These are phyloP conservation scores for Stratiomys singularior DNA, from an alignment of 2,888 invertebrate species.

Conservation along the genomic window DNA sequence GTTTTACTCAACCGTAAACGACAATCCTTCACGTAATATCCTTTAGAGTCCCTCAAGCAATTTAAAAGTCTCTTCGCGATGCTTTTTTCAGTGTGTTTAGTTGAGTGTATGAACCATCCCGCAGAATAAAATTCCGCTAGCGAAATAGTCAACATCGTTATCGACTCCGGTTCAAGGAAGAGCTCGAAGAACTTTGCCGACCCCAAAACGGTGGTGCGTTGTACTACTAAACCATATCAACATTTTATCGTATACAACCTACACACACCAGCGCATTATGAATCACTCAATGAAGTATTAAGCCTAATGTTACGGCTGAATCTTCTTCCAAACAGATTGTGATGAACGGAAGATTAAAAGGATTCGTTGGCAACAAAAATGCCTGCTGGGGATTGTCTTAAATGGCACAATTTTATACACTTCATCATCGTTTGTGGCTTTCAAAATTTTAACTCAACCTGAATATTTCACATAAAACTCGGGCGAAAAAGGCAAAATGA, in stretches of 20 bases:
- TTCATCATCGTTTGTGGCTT: neutral
- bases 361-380: constrained; percentile 13
- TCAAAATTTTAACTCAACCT: neutral
- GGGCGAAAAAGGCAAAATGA: neutral
- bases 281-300: constrained; percentile 32
- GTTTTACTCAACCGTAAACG: neutral
- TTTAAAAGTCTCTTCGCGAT: neutral
- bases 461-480: neutral
- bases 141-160: neutral
- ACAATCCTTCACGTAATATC: constrained; percentile 7
- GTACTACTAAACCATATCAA: too few relatives aligned
- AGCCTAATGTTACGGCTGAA: constrained; percentile 15
- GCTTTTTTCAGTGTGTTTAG: neutral
- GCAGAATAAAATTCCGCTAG: neutral
- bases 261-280: neutral
- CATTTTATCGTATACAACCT: too few relatives aligned
- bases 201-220: too few relatives aligned
- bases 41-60: neutral
- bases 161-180: neutral
- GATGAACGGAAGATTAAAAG: constrained; percentile 23
- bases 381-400: constrained; percentile 26
- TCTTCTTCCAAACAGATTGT: neutral
- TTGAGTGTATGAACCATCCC: neutral
- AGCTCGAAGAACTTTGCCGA: too few relatives aligned
- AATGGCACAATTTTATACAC: constrained; percentile 21